Evolutionary conservation across 2,888 invertebrate species (phyloP), one percentile per base, ranked within the genome.

Genomic region (Hipparchia sbordonii): DNA sequence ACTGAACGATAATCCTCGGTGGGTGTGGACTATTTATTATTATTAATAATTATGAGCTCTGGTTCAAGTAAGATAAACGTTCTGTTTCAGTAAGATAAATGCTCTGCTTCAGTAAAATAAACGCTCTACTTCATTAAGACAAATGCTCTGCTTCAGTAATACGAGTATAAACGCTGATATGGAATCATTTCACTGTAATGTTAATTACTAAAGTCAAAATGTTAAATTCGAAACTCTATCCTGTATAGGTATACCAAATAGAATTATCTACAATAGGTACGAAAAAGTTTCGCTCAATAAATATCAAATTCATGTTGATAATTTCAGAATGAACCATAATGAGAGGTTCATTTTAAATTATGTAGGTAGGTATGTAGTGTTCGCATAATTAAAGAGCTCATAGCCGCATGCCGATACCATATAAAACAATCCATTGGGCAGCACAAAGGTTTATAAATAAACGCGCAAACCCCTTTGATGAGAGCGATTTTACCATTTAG

Each of bases 361-460:
- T 39, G 5, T 5, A 48, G 4, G 48, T 48, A 48, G 4, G 48
- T 48, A 48, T 52, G 65, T 52, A 51, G 6, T 13, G 13, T 65
- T 33, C 65, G 33, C 65, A 52, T 52, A 33, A 23, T 52, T 52
- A 52, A 65, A 52, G 4, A 33, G 33, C 51, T 52, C 52, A 65
- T 51, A 52, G 23, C 52, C 52, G 33, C 33, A 65, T 33, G 12
- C 51, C 65, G 52, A 65, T 65, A 23, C 63, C 23, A 46, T 6
- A 12, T n/a, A 46, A 63, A 51, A 65, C 65, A 65, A 52, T 52
- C 12, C 52, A 65, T 52, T 9, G 48, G 12, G 7, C 9, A 51
- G 6, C 2, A 52, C 65, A 65, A 52, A 51, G 65, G 65, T 51
- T 65, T 65, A 65, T 65, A 65, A 52, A 65, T 65, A 65, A 65